phyloP scores from a whole-genome alignment of 2,888 invertebrate genomes.

The Norana najaformis region DNA sequence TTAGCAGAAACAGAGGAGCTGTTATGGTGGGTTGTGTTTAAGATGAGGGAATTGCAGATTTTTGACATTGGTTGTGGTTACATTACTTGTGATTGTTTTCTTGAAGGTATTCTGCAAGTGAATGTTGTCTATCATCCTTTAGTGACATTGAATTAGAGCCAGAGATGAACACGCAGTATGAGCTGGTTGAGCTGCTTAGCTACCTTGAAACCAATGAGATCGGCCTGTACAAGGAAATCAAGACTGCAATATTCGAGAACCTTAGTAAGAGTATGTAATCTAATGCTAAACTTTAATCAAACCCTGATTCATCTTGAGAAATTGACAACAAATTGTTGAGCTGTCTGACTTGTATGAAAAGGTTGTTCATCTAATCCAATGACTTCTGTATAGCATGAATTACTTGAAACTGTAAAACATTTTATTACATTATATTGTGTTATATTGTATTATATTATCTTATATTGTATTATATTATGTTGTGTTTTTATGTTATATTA shows the following conservation, averaged over 20 bases:
- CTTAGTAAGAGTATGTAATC: constrained; percentile 24
- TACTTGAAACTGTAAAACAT: too few relatives aligned
- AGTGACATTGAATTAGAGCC: neutral
- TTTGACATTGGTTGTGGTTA: neutral
- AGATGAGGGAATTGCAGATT: neutral
- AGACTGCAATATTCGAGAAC: constrained; percentile 30
- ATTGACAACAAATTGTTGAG: neutral
- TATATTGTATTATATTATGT: too few relatives aligned
- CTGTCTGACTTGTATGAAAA: neutral
- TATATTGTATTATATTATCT: too few relatives aligned
- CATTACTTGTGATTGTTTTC: neutral
- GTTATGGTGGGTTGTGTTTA: neutral
- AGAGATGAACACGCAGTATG: constrained; percentile 22
- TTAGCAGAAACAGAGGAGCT: neutral
- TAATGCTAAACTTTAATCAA: neutral
- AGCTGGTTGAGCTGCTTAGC: constrained; percentile 8
- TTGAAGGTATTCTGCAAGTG: neutral
- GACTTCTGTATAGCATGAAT: too few relatives aligned
- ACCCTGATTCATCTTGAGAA: neutral
- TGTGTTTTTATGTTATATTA: too few relatives aligned
- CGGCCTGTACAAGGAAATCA: constrained; percentile 20
- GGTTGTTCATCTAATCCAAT: neutral
- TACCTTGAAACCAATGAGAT: constrained; percentile 28
- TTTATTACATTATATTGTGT: too few relatives aligned
- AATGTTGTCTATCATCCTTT: neutral